Conservation (phyloP, 2,797 vertebrate genomes). For the Sylvilagus floridanus region DNA sequence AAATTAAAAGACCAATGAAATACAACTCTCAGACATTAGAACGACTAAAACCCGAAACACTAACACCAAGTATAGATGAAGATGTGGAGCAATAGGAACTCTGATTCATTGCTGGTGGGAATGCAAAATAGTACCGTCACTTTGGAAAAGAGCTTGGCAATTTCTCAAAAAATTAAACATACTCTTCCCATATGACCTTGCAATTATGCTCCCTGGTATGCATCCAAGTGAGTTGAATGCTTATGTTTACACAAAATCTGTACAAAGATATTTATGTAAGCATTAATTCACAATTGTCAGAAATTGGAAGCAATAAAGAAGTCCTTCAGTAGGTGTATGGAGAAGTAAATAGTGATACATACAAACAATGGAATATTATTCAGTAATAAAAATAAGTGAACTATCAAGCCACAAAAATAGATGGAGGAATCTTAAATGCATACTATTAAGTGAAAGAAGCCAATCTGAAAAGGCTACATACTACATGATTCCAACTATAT, state of each 20-base stretch:
- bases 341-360: constrained; percentile 38
- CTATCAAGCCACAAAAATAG: constrained; percentile 18
- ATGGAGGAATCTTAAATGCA: background rate
- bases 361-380: constrained; percentile 40
- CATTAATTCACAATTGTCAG: constrained; percentile 49
- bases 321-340: background rate
- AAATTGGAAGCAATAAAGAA: constrained; percentile 24
- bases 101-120: background rate
- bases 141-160: background rate
- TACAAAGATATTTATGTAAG: background rate
- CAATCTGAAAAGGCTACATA: constrained; percentile 42
- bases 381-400: constrained; percentile 51
- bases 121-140: background rate
- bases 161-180: constrained; percentile 43
- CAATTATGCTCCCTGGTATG: background rate
- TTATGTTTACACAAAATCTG: constrained; percentile 4
- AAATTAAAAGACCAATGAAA: constrained; percentile 18
- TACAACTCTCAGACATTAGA: background rate
- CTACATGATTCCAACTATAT: constrained; percentile 38
- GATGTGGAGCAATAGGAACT: background rate
- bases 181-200: background rate
- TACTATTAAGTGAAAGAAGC: constrained; percentile 31
- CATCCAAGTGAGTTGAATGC: background rate
- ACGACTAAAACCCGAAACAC: background rate
- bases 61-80: background rate